Percentiles rank a stretch among this genome's conserved stretches.
Conservation (phyloP, 1,140 invertebrate genomes). For the Neodiprion pinetum region DNA sequence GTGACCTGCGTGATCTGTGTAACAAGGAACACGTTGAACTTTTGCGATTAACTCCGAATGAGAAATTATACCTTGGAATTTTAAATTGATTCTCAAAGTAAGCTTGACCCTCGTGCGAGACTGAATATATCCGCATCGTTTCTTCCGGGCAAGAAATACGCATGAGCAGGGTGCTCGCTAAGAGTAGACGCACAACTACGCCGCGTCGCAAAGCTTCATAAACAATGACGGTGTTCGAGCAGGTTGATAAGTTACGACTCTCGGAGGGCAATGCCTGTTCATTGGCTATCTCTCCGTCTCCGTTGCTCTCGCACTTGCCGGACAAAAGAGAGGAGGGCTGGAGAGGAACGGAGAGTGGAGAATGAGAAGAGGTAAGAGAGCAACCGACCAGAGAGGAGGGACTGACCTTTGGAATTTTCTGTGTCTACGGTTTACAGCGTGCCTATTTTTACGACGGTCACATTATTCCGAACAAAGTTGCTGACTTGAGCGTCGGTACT, state of each 20-base stretch:
- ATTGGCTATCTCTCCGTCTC: background rate
- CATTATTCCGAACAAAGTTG: slow-evolving; percentile 29
- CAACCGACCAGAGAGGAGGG: slow-evolving; percentile 42
- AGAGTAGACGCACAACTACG: slow-evolving; percentile 12
- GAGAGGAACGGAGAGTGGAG: slow-evolving; percentile 41
- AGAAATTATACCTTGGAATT: background rate
- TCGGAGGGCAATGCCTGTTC: slow-evolving; percentile 31
- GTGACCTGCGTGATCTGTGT: background rate
- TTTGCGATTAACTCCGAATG: background rate
- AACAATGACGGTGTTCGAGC: slow-evolving; percentile 40
- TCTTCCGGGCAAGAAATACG: slow-evolving; percentile 15
- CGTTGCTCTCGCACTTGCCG: background rate
- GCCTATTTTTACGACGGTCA: slow-evolving; percentile 11
- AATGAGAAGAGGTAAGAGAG: slow-evolving; percentile 36
- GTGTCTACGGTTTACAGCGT: slow-evolving; percentile 22
- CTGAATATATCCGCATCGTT: background rate
- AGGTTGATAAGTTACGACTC: slow-evolving; percentile 48
- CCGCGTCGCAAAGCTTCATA: slow-evolving; percentile 41
- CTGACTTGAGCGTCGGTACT: background rate
- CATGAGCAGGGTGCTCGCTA: slow-evolving; percentile 28
- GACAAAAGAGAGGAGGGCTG: slow-evolving; percentile 19
- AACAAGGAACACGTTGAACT: background rate
- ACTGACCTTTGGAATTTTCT: slow-evolving; percentile 56
- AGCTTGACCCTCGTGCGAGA: background rate
- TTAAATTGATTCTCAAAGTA: background rate